Evolutionary conservation across 2,888 invertebrate species (phyloP), one percentile per base, ranked within the genome.

Genomic region (Clanis bilineata): DNA sequence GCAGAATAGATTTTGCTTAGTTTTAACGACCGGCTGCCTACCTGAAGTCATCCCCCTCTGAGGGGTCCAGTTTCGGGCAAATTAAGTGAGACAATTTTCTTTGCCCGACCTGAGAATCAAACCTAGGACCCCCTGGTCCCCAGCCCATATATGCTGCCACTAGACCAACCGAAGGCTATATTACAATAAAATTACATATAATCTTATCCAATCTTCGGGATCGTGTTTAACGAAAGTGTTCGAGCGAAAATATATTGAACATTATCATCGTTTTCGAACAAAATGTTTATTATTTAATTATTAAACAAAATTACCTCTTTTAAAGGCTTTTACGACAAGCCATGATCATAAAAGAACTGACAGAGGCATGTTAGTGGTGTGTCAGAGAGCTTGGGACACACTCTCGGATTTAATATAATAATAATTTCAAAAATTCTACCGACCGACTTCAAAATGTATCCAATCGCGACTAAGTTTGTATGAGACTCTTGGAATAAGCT

Each of bases 201-300:
- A 47, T 25, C 28, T 47, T 25, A 28, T 23, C 45, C 45, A 45
- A 45, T 45, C 45, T 23, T 6, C 23, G 2, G 10, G 6, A 45
- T 45, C 23, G 43, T 18, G 43, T 12, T 36, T 10, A 10, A 36
- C 21, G 38, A 6, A 45, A 18, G 43, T 57, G 28, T 58, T 15
- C 36, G 58, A 47, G 38, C 57, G 56, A 38, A 21, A 58, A 51
- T 25, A 38, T 58, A 58, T 28, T 58, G 18, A 12, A 61, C 58
- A 51, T 61, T 64, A 65, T 68, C 72, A 72, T 66, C 64, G 69
- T 72, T 71, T 65, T 56, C 21, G 62, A 58, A 60, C 47, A 65
- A 67, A 72, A 64, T 61, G 62, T 80, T 84, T 83, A 82, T 82
- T 75, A 76, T 82, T 77, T 79, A 80, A 81, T 83, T 82, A 83